Conservation (phyloP, 2,797 vertebrate species). For the Leptatherina wallacei region DNA sequence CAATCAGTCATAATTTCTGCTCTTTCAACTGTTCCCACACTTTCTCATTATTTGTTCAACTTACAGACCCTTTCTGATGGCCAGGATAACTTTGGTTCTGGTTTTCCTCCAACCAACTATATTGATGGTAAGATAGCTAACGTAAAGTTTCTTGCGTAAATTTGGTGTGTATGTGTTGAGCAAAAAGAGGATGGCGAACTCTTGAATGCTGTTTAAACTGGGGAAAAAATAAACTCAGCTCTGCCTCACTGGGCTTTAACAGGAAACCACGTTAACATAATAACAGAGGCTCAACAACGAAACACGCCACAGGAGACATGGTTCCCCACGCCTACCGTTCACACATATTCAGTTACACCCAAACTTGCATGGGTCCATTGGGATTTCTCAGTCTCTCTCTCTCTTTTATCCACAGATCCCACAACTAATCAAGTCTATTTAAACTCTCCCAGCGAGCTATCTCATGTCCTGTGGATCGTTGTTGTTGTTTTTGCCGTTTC, state of each 20-base stretch:
- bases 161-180: conserved; percentile 1
- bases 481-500: conserved; percentile 30
- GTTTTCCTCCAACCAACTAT: not conserved
- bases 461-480: conserved; percentile 56
- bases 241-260: conserved; percentile 53
- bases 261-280: conserved; percentile 67
- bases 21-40: not conserved
- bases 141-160: conserved; percentile 3
- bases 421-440: not conserved
- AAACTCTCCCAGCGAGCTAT: not conserved
- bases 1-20: not conserved
- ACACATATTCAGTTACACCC: conserved; percentile 20
- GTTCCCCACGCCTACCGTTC: conserved; percentile 47
- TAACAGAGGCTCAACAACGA: conserved; percentile 57
- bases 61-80: conserved; percentile 9
- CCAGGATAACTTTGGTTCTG: conserved; percentile 22
- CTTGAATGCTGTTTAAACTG: conserved; percentile 24
- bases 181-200: not conserved
- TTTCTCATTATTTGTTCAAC: not conserved
- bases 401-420: conserved; percentile 17
- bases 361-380: not conserved
- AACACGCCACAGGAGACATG: conserved; percentile 63
- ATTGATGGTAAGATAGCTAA: conserved; percentile 26
- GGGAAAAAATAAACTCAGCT: conserved; percentile 41
- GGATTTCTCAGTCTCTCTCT: conserved; percentile 2